Evolutionary conservation across 1,140 invertebrate species (phyloP), one percentile per base, ranked within the genome.

Genomic region (Homalodisca vitripennis): DNA sequence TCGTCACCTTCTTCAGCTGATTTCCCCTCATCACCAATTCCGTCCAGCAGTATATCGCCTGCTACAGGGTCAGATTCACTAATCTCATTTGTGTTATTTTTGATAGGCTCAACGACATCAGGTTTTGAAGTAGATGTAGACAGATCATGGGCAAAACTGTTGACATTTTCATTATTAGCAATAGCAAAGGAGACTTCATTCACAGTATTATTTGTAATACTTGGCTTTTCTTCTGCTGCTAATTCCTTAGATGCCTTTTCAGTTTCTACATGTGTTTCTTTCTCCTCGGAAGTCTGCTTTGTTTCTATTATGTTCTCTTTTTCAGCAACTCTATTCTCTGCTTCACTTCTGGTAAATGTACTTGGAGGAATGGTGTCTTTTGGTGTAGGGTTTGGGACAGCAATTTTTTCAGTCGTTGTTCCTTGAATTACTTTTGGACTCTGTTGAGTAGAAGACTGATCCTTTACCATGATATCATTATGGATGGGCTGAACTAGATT

Each of bases 401-500:
- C 17, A 10, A 17, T 17, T 10, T 41, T 41, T 41, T 41, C 34
- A 41, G 17, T 10, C 34, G 6, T 17, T 17, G 17, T 41, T 41
- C 6, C 17, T 41, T 41, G 6, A 6, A 41, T 17, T 10, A 41
- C 34, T n/a, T n/a, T n/a, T n/a, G n/a, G n/a, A n/a, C n/a, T n/a
- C n/a, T n/a, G n/a, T n/a, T n/a, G n/a, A n/a, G n/a, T n/a, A 17
- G 65, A 66, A 48, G 48, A 66, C 26, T 66, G 41, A 48, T 48
- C 41, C n/a, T 66, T 51, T 66, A 51, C 22, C 27, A 66, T 66
- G 2, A 48, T 46, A 24, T 66, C 65, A 10, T 66, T 24, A 17
- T 22, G 17, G 24, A 24, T 10, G 20, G 20, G n/a, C 14, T 34
- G 63, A 14, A 65, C 27, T 14, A 41, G 13, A 3, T 34, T 65